These are phyloP conservation scores for Prolemur simus DNA, from an alignment of 2,113 vertebrate species.

Conservation along the genomic window DNA sequence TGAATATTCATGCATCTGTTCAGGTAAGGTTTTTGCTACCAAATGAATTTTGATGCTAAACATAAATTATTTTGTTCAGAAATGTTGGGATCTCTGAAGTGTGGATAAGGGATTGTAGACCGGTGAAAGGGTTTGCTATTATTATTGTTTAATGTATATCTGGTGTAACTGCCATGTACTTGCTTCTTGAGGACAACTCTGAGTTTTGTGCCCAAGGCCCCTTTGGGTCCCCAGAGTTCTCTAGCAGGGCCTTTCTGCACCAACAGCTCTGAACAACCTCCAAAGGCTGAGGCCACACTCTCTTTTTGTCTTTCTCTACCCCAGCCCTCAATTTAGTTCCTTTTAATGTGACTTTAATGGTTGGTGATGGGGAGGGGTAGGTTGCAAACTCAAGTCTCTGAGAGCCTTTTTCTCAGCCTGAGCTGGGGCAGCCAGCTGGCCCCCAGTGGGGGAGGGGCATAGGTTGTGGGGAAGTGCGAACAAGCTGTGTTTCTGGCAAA, in stretches of 20 bases:
- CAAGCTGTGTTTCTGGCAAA: not conserved
- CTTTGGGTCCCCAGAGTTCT: not conserved
- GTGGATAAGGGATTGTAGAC: too few species aligned
- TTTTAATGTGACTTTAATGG: not conserved
- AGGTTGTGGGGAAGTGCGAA: not conserved
- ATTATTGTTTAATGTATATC: not conserved
- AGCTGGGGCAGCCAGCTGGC: not conserved
- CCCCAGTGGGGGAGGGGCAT: rapidly evolving
- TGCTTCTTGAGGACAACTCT: not conserved
- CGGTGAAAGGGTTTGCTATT: rapidly evolving
- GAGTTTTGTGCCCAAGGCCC: not conserved
- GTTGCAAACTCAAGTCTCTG: not conserved
- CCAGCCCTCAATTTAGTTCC: not conserved
- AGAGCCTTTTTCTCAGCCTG: not conserved
- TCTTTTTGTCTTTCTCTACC: not conserved
- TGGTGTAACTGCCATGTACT: rapidly evolving
- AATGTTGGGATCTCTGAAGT: not conserved
- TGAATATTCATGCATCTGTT: not conserved
- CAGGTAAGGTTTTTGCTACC: not conserved
- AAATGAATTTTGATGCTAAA: not conserved
- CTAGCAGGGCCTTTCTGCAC: not conserved
- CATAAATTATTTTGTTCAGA: not conserved
- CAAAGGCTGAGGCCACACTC: too few species aligned
- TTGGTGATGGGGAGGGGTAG: too few species aligned
- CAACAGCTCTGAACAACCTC: not conserved